Evolutionary conservation across 1,140 invertebrate genomes (phyloP).

Genomic region (Sarcophaga peregrina): DNA sequence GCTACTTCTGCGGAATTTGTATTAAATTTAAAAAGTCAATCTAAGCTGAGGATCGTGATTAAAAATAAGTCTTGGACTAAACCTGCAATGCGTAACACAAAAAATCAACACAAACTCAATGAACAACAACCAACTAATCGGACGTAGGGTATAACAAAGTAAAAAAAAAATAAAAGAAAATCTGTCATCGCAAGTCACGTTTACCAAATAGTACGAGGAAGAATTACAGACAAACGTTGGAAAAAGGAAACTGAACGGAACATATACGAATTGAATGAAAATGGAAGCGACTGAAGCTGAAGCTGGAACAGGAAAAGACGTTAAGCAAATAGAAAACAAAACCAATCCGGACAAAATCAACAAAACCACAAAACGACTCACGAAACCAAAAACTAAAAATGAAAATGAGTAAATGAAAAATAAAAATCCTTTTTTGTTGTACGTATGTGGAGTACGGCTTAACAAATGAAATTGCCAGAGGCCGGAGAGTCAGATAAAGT

Average conservation of each 20-base stretch:
- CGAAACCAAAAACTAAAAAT: not conserved
- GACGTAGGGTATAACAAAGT: not conserved
- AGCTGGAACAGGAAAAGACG: not conserved
- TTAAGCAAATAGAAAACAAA: slow-evolving; percentile 18
- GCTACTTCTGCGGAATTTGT: too few relatives aligned
- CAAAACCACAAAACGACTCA: slow-evolving; percentile 1
- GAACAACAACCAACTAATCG: too few relatives aligned
- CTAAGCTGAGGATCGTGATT: too few relatives aligned
- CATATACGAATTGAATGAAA: too few relatives aligned
- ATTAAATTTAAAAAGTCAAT: too few relatives aligned
- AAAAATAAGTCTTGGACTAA: too few relatives aligned
- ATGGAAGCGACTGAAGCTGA: too few relatives aligned
- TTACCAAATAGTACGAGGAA: not conserved
- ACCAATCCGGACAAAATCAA: slow-evolving; percentile 32
- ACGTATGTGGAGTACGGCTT: slow-evolving; percentile 21
- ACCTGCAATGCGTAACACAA: too few relatives aligned
- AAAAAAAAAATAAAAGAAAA: not conserved
- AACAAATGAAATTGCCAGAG: slow-evolving; percentile 33
- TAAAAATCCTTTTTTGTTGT: too few relatives aligned
- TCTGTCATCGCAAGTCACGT: slow-evolving; percentile 36
- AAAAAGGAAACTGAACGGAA: not conserved
- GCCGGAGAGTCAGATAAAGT: not conserved
- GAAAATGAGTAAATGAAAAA: slow-evolving; percentile 11
- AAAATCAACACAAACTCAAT: too few relatives aligned
- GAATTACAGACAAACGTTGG: not conserved